Evolutionary conservation across 2,113 vertebrate genomes (phyloP).

Genomic region (Corythaixoides concolor): DNA sequence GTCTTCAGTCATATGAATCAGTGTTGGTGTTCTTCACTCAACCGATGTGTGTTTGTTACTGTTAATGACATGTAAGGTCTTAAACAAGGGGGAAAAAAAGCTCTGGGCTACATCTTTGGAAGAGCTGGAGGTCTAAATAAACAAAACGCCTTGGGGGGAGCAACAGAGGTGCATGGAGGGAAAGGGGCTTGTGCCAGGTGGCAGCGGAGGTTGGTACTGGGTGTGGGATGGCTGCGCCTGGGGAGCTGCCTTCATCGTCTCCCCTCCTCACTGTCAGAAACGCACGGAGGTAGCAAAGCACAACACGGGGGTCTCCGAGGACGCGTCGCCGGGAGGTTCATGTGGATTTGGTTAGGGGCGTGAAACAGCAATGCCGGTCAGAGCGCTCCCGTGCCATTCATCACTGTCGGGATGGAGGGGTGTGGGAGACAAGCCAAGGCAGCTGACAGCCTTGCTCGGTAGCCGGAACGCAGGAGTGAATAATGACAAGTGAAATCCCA

Average conservation of each 20-base stretch:
- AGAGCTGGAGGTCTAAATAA: not conserved
- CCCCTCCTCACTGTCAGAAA: not conserved
- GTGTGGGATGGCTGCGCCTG: not conserved
- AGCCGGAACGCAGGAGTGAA: not conserved
- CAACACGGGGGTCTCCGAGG: fast-evolving
- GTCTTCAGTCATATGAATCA: not conserved
- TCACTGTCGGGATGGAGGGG: slow-evolving; percentile 26
- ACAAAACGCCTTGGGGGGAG: not conserved
- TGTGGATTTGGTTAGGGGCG: slow-evolving; percentile 52
- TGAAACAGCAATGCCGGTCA: slow-evolving; percentile 51
- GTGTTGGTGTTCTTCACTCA: not conserved
- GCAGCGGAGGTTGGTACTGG: not conserved
- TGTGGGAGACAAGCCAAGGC: slow-evolving; percentile 4
- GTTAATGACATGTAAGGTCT: not conserved
- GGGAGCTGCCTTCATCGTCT: not conserved
- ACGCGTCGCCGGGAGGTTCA: not conserved
- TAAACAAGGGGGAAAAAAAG: not conserved
- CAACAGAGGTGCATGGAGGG: fast-evolving
- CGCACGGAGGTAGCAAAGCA: fast-evolving
- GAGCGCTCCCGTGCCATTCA: slow-evolving; percentile 38
- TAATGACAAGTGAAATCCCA: slow-evolving; percentile 34
- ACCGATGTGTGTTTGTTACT: not conserved
- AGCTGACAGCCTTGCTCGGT: not conserved
- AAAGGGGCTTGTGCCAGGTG: not conserved
- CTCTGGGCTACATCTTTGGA: not conserved